A percentile compares a stretch with the other conserved stretches of the same genome.
These are phyloP conservation scores for Oxyteleia sp. DNA, from an alignment of 2,888 invertebrate species.

Conservation along the genomic window DNA sequence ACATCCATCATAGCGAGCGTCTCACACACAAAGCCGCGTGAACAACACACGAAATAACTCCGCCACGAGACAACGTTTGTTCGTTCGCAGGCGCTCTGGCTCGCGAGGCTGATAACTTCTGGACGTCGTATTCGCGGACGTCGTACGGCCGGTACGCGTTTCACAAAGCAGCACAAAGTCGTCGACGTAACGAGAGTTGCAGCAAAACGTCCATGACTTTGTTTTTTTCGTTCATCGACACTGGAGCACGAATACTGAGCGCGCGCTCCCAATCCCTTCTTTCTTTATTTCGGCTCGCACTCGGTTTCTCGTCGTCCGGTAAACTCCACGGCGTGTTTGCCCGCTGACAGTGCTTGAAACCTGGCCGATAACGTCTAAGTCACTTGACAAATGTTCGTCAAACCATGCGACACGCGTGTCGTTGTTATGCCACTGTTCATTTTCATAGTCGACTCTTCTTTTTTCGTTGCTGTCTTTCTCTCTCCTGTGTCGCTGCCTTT, in stretches of 20 bases:
- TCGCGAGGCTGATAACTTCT: too few relatives aligned
- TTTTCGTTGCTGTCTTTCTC: conserved; percentile 3
- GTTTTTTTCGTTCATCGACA: conserved; percentile 39
- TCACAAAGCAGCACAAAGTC: too few relatives aligned
- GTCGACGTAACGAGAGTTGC: conserved; percentile 9
- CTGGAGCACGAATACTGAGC: background rate
- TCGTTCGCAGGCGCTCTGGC: background rate
- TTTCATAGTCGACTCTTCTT: conserved; percentile 33
- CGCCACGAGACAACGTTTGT: too few relatives aligned
- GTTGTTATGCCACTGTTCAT: conserved; percentile 40
- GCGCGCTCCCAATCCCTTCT: background rate
- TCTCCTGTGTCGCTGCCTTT: conserved; percentile 13
- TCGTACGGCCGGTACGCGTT: too few relatives aligned
- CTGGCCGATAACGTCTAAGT: background rate
- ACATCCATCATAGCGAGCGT: conserved; percentile 19
- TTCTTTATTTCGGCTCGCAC: background rate
- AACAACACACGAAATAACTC: background rate
- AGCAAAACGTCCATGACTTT: conserved; percentile 45
- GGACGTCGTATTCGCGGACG: too few relatives aligned
- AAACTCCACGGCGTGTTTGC: background rate
- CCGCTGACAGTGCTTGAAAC: background rate
- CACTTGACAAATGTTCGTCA: conserved; percentile 31
- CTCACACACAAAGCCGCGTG: background rate
- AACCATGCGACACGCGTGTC: conserved; percentile 42
- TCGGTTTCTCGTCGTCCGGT: background rate